phyloP scores from a whole-genome alignment of 2,113 vertebrate genomes.

The Bos indicus region DNA sequence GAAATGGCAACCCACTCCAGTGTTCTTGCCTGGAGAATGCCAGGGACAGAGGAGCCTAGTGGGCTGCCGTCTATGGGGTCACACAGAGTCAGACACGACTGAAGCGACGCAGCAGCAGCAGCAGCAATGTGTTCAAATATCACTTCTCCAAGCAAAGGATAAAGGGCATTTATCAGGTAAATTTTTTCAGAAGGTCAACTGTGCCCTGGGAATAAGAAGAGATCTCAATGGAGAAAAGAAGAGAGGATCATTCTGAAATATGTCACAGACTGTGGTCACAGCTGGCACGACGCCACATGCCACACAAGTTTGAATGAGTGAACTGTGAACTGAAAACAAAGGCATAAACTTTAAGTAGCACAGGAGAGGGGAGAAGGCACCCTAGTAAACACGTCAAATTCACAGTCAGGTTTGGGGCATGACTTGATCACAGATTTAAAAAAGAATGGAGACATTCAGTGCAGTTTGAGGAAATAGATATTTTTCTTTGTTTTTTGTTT shows the following conservation, averaged over 20 bases:
- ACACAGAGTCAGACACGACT: no score
- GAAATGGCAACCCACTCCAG: no score
- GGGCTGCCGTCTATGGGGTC: no score
- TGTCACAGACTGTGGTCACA: background rate
- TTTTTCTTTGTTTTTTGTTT: background rate
- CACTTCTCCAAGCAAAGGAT: background rate
- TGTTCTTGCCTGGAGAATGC: no score
- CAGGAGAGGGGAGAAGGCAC: background rate
- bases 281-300: no score
- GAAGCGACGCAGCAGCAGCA: no score
- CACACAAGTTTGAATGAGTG: background rate
- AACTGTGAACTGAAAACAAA: background rate
- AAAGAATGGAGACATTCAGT: background rate
- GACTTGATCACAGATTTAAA: background rate
- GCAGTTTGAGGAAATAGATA: background rate
- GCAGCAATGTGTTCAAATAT: background rate
- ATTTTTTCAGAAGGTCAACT: background rate
- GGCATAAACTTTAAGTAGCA: background rate
- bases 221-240: background rate
- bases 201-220: background rate
- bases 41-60: no score
- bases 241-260: background rate
- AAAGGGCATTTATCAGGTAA: background rate
- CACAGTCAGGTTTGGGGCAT: background rate
- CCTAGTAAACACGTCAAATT: background rate